Percentiles rank a stretch among this genome's conserved stretches.
Evolutionary conservation across 2,888 invertebrate genomes (phyloP).

Genomic region (Coelinius sp.): DNA sequence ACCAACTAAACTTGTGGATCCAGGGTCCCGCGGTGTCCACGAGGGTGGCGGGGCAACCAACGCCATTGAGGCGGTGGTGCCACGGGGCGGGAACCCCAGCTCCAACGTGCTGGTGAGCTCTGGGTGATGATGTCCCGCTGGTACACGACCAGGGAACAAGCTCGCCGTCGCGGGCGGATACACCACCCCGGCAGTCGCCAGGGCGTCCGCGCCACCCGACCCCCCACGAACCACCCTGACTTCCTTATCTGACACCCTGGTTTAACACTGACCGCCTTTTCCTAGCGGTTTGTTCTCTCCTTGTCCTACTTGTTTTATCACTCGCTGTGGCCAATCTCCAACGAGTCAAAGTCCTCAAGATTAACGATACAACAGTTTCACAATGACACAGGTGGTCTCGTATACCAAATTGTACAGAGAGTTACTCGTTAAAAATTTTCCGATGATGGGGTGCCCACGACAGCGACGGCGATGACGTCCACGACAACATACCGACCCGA

Average conservation of each 20-base stretch:
- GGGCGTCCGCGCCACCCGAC: conserved; percentile 71
- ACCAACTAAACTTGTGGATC: conserved; percentile 61
- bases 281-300: not conserved
- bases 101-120: conserved; percentile 71
- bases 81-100: conserved; percentile 71
- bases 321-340: not conserved
- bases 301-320: not conserved
- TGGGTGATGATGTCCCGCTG: conserved; percentile 69
- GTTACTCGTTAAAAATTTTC: no score
- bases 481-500: not conserved
- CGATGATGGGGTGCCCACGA: not conserved
- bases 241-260: conserved; percentile 48
- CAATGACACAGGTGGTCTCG: no score
- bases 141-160: conserved; percentile 73
- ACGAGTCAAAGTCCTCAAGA: no score
- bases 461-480: not conserved
- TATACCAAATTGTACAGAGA: no score
- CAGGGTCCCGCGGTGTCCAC: conserved; percentile 72
- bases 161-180: conserved; percentile 72
- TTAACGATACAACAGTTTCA: no score
- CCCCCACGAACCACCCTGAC: conserved; percentile 74
- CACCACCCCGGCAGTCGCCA: conserved; percentile 71
- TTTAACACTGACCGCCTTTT: conserved; percentile 39
- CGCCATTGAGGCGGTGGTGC: conserved; percentile 72
- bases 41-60: conserved; percentile 73